A percentile compares a stretch with the other conserved stretches of the same genome.
These are phyloP conservation scores for Melanotaenia maccullochi DNA, from an alignment of 2,797 vertebrate genomes.

Conservation along the genomic window DNA sequence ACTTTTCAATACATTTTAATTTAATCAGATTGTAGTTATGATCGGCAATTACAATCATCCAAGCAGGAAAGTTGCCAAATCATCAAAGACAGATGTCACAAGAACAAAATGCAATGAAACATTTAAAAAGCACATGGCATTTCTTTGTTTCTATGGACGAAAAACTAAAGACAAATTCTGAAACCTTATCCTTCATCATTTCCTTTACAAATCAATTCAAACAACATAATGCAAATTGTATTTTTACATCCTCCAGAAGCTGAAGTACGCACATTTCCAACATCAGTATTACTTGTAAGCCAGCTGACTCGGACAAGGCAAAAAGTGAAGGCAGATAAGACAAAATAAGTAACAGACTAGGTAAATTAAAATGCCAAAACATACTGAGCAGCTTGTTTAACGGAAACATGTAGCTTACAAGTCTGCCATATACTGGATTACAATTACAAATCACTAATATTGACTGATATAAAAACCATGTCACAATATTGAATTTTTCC, in stretches of 20 bases:
- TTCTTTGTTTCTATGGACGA: slow-evolving; percentile 58
- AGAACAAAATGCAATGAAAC: slow-evolving; percentile 53
- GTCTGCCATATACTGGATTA: slow-evolving; percentile 57
- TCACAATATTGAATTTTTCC: slow-evolving; percentile 49
- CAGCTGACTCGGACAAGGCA: slow-evolving; percentile 71
- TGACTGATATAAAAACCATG: slow-evolving; percentile 62
- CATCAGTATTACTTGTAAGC: slow-evolving; percentile 58
- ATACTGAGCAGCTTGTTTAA: slow-evolving; percentile 59
- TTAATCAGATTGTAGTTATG: slow-evolving; percentile 48
- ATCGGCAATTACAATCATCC: slow-evolving; percentile 70
- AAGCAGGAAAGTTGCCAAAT: slow-evolving; percentile 49
- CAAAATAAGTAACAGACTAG: slow-evolving; percentile 54
- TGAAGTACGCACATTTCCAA: slow-evolving; percentile 46
- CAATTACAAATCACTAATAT: slow-evolving; percentile 61
- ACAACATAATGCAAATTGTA: slow-evolving; percentile 32
- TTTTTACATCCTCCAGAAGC: slow-evolving; percentile 36
- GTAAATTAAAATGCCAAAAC: slow-evolving; percentile 64
- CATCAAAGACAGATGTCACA: slow-evolving; percentile 55
- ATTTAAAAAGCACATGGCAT: slow-evolving; percentile 34
- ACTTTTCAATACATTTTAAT: slow-evolving; percentile 12
- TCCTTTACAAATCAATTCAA: slow-evolving; percentile 27
- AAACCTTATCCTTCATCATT: slow-evolving; percentile 51
- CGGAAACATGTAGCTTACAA: slow-evolving; percentile 56
- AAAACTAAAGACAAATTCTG: slow-evolving; percentile 30
- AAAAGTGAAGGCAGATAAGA: slow-evolving; percentile 72